These are phyloP conservation scores for Gymnoscopelus microlampas DNA, from an alignment of 2,797 vertebrate genomes.

Conservation along the genomic window DNA sequence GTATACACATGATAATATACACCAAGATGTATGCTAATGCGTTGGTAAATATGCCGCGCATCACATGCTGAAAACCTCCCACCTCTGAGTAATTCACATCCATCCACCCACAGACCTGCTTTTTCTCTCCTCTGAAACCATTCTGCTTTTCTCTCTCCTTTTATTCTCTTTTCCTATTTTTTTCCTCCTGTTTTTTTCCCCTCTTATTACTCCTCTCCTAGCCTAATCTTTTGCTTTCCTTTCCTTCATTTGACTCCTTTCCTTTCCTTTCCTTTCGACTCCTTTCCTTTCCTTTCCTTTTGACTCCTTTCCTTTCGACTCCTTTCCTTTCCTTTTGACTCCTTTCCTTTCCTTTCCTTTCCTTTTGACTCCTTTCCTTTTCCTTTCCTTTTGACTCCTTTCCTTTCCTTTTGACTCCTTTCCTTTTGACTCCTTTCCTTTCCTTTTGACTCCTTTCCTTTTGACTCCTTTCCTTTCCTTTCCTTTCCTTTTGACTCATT, in stretches of 20 bases:
- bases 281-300: not conserved
- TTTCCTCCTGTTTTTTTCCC: too few species aligned
- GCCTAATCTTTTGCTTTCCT: conserved; percentile 1
- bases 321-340: too few species aligned
- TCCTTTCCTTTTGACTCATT: not conserved
- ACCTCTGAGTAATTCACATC: conserved; percentile 38
- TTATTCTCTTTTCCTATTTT: not conserved
- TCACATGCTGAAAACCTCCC: conserved; percentile 34
- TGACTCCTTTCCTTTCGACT: not conserved
- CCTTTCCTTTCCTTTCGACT: not conserved
- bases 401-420: not conserved
- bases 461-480: not conserved
- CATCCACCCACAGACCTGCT: conserved; percentile 31
- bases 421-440: not conserved
- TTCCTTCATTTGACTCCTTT: conserved; percentile 16
- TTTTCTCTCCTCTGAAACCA: conserved; percentile 21
- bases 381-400: too few species aligned
- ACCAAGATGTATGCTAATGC: conserved; percentile 61
- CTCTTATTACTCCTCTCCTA: not conserved
- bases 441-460: not conserved
- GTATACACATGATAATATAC: conserved; percentile 21
- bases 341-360: not conserved
- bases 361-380: too few species aligned
- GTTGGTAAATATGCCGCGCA: conserved; percentile 57
- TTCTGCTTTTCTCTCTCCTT: not conserved